Base-by-base conservation (phyloP, 2,797 vertebrate genomes). In the Acanthurus tractus region DNA sequence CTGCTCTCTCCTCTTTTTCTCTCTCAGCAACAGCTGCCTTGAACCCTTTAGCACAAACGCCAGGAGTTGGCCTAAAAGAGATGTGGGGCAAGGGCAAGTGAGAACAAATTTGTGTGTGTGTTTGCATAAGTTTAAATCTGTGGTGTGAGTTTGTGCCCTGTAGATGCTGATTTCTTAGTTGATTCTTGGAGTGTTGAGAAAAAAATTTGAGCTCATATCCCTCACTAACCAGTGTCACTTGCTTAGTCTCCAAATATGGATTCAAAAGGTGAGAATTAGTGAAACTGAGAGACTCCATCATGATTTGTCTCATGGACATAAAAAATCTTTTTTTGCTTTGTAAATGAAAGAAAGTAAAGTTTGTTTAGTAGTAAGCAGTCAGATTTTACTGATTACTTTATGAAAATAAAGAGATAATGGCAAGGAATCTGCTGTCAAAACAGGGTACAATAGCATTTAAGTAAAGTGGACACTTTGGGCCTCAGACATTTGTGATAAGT, bases 21-120 rank as follows among this genome's bases (percentile, higher is more conserved):
- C 57, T 74, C 79, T 74, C 63, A 62, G 69, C 64, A 91, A 84
- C 87, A 92, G 86, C 89, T 91, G 90, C 84, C 79, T 75, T 46
- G 72, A 85, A 86, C 53, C 66, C 76, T 69, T 70, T 36, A 74
- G 63, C 84, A 71, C 50, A 70, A 83, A 76, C 9, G 20, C 76
- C 67, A 80, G 73, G 63, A 78, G 72, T 63, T 62, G 78, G 68
- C 67, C 79, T 65, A 56, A 80, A 79, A 79, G 82, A 72, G 29
- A 90, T 74, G 73, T 74, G 76, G 76, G 74, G 57, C 77, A 82
- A 79, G 70, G 79, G 72, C 76, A 55, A 70, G 59, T 23, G 49
- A 38, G 58, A 78, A 57, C 22, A 0, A 46, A 58, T 70, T 2
- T 45, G 8, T 61, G 69, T 69, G 14, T 15, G 38, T 61, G 63